A percentile compares a stretch with the other conserved stretches of the same genome.
Evolutionary conservation across 2,113 vertebrate species (phyloP).

Genomic region (Morone chrysops): DNA sequence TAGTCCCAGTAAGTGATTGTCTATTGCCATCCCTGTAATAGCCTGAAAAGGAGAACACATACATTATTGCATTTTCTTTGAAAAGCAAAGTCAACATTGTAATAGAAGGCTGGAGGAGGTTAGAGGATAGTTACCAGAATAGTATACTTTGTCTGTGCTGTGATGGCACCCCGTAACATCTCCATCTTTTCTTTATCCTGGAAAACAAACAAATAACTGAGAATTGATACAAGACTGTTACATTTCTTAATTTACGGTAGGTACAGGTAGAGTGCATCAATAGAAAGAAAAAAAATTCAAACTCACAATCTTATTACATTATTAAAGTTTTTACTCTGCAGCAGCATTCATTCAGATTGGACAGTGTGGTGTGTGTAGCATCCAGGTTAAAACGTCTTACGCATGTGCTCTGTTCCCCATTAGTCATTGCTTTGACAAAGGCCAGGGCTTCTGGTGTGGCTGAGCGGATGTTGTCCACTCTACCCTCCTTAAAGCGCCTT

Average conservation of each 20-base stretch:
- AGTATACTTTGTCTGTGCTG: conserved; percentile 93
- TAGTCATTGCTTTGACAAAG: conserved; percentile 91
- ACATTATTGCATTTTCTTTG: conserved; percentile 10
- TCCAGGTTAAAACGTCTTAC: conserved; percentile 77
- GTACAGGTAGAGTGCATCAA: background rate
- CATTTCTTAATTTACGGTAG: conserved; percentile 29
- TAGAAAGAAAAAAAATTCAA: conserved; percentile 2
- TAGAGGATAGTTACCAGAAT: conserved; percentile 85
- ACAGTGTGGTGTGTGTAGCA: background rate
- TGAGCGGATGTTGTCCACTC: conserved; percentile 97
- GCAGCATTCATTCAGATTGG: conserved; percentile 10
- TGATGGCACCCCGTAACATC: conserved; percentile 88
- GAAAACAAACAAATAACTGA: conserved; percentile 32
- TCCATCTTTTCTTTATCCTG: conserved; percentile 92
- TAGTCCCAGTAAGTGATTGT: conserved; percentile 96
- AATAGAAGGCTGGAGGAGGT: background rate
- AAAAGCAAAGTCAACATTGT: background rate
- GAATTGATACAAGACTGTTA: conserved; percentile 21
- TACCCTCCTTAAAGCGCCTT: conserved; percentile 91
- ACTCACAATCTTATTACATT: background rate
- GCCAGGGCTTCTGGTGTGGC: conserved; percentile 90
- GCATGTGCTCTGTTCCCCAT: conserved; percentile 72
- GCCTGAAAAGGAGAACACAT: conserved; percentile 82
- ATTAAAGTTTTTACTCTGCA: conserved; percentile 16
- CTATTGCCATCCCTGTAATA: conserved; percentile 95